Base-by-base conservation (phyloP, 2,797 vertebrate genomes). In the Channallabes apus region DNA sequence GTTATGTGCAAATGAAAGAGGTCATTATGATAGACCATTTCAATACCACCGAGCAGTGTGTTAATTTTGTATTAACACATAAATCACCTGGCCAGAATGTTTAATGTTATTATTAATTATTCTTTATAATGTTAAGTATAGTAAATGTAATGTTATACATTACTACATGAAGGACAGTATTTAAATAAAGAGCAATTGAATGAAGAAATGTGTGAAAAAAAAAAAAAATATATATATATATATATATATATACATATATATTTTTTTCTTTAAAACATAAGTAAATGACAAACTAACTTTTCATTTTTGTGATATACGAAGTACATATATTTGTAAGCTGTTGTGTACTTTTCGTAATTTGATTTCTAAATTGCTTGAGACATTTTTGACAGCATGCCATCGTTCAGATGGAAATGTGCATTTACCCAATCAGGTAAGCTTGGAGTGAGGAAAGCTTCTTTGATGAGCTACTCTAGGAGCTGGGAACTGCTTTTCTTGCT, bases 301-400 rank as follows among this genome's bases (percentile, higher is more conserved):
- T 22, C 54, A 41, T 56, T 67, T n/a, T n/a, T 61, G 27, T 29
- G n/a, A 78, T 59, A 64, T 46, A 51, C 46, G 11, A 54, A 64
- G 32, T 27, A 35, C 77, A 64, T 80, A 51, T 15, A 38, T 35
- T 62, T 62, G 58, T 56, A 62, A 62, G 77, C 62, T 80, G n/a
- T 41, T 67, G 79, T 3, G 72, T n/a, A 51, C 58, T 58, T 29
- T 68, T 72, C 54, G 68, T 80, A 58, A 82, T 82, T 80, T 58
- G 32, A 56, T 86, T 77, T 65, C 58, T 67, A 72, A 85, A 82
- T 73, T 73, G 59, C 56, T 79, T 15, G 15, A 20, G 72, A 54
- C 75, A 77, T 35, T 71, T 80, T 85, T 85, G 75, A 67, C 56
- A 80, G 27, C 35, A 58, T 71, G 56, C 65, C 77, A 72, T 54